Conservation (phyloP, 2,888 invertebrate genomes). For the Ochropleura plecta region DNA sequence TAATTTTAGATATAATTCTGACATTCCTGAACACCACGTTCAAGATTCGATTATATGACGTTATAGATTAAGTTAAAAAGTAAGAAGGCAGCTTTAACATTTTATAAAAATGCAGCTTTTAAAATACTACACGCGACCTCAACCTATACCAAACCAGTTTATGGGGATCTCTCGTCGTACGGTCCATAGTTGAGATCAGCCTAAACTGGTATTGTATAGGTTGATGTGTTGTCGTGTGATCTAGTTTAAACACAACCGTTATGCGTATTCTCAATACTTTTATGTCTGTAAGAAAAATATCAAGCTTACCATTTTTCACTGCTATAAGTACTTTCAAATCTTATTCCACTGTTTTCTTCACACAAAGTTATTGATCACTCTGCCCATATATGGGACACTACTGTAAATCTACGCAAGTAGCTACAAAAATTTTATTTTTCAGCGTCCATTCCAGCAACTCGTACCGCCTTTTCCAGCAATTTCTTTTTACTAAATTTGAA, state of each 20-base stretch:
- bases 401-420: neutral
- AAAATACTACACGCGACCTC: neutral
- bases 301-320: neutral
- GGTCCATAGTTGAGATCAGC: no score
- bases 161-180: no score
- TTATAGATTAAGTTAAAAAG: conserved; percentile 21
- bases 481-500: no score
- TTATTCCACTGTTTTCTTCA: neutral
- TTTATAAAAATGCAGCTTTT: conserved; percentile 23
- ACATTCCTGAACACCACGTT: conserved; percentile 57
- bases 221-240: no score
- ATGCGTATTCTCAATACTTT: neutral
- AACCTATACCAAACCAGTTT: no score
- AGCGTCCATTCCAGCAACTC: no score
- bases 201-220: no score
- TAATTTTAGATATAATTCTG: conserved; percentile 22
- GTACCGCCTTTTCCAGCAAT: no score
- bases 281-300: neutral
- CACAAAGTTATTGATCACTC: neutral
- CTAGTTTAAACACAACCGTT: neutral
- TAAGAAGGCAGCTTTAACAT: conserved; percentile 45
- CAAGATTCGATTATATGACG: conserved; percentile 19
- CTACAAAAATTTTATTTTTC: neutral
- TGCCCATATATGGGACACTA: neutral
- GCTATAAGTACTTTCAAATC: conserved; percentile 4